Conservation (phyloP, 1,140 invertebrate genomes). For the Brachionus calyciflorus region DNA sequence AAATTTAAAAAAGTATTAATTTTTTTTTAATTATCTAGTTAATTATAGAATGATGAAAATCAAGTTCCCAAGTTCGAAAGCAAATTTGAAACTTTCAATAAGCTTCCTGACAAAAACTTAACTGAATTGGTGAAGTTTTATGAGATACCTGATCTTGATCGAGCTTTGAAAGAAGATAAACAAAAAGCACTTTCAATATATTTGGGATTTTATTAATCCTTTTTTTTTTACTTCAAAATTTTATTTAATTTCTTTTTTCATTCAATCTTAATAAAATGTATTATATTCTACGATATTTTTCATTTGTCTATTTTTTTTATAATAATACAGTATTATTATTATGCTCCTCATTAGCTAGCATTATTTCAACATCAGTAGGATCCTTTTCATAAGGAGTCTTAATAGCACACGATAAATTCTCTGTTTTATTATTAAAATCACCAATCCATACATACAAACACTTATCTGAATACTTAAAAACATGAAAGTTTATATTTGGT, state of each 20-base stretch:
- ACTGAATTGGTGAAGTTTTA: slow-evolving; percentile 1
- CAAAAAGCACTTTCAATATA: not conserved
- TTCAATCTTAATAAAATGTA: too few relatives aligned
- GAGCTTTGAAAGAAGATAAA: not conserved
- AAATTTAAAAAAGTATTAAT: not conserved
- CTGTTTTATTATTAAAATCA: slow-evolving; percentile 7
- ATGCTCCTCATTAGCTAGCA: not conserved
- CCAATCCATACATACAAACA: slow-evolving; percentile 31
- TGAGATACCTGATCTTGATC: not conserved
- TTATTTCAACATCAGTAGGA: slow-evolving; percentile 27
- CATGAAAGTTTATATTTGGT: slow-evolving; percentile 36
- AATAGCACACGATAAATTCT: slow-evolving; percentile 29
- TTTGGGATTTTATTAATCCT: not conserved
- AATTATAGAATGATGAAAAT: slow-evolving; percentile 10
- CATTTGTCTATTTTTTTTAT: too few relatives aligned
- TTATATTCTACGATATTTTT: too few relatives aligned
- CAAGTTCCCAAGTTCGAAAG: not conserved
- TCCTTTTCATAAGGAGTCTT: slow-evolving; percentile 41
- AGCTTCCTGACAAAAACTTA: not conserved
- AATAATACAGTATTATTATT: not conserved
- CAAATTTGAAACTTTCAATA: not conserved
- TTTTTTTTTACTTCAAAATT: too few relatives aligned
- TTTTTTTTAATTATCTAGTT: slow-evolving; percentile 1
- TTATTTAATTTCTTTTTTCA: too few relatives aligned
- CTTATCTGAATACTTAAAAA: not conserved